Percentiles rank a stretch among this genome's conserved stretches.
Conservation (phyloP, 2,113 vertebrate genomes). For the Melozone crissalis region DNA sequence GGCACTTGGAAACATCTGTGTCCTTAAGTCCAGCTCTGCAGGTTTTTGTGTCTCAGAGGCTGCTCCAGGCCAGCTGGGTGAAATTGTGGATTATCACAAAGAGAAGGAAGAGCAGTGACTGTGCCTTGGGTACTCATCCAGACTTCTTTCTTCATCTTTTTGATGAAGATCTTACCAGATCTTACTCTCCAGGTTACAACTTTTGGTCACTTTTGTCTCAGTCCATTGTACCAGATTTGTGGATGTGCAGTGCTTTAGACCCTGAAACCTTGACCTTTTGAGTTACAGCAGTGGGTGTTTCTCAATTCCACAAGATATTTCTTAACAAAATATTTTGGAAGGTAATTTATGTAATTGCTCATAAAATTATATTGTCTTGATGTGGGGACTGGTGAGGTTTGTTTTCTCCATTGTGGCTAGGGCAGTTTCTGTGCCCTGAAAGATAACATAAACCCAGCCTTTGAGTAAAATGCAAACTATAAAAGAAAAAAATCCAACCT, state of each 20-base stretch:
- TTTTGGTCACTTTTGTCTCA: neutral
- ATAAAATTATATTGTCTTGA: neutral
- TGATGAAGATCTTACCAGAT: neutral
- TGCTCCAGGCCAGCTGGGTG: neutral
- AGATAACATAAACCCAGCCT: neutral
- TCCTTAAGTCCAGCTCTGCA: neutral
- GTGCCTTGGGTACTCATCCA: neutral
- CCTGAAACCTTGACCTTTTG: neutral
- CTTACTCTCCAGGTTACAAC: neutral
- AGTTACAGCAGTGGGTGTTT: neutral
- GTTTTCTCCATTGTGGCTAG: neutral
- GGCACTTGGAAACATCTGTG: neutral
- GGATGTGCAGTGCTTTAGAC: neutral
- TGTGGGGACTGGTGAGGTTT: neutral
- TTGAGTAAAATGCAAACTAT: neutral
- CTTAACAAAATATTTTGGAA: neutral
- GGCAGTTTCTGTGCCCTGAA: neutral
- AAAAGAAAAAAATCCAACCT: neutral
- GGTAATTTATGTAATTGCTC: neutral
- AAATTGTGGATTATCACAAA: rapidly evolving
- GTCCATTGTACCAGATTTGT: neutral
- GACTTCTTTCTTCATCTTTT: neutral
- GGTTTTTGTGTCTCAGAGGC: neutral
- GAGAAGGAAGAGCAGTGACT: neutral
- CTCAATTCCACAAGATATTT: neutral